phyloP scores from a whole-genome alignment of 2,797 vertebrate species.

The Malurus leucopterus region DNA sequence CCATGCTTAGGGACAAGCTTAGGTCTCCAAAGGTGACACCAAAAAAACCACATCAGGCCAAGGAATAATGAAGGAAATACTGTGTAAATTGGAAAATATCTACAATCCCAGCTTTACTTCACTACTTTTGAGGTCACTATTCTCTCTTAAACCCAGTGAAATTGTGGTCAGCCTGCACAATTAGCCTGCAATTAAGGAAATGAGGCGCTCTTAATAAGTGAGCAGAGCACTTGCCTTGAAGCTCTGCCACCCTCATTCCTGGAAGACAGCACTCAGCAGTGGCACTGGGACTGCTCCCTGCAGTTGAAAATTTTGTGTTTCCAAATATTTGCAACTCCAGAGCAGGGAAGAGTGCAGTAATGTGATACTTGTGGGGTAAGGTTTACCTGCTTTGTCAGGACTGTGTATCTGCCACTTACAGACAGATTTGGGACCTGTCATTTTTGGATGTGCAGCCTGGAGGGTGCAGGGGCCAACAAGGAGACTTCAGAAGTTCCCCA shows the following conservation, averaged over 20 bases:
- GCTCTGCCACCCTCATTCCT: neutral
- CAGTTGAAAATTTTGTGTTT: neutral
- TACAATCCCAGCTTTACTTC: neutral
- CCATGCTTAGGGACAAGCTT: neutral
- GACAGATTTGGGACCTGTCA: neutral
- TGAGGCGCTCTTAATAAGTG: neutral
- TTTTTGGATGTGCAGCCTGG: neutral
- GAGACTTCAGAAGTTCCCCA: neutral
- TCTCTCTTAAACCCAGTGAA: neutral
- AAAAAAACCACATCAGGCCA: neutral
- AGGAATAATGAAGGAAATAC: neutral
- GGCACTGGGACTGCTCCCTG: neutral
- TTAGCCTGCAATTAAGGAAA: slow-evolving; percentile 7
- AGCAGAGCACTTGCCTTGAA: neutral
- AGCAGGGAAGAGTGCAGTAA: rapidly evolving
- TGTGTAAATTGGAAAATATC: neutral
- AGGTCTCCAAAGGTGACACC: neutral
- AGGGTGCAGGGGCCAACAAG: neutral
- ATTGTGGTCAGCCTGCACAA: neutral
- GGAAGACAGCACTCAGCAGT: neutral
- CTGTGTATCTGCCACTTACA: rapidly evolving
- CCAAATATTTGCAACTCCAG: neutral
- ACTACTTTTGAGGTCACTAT: neutral
- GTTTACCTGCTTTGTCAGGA: neutral
- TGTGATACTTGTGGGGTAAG: neutral